These are phyloP conservation scores for Apeira syringaria DNA, from an alignment of 2,888 invertebrate genomes.

Conservation along the genomic window DNA sequence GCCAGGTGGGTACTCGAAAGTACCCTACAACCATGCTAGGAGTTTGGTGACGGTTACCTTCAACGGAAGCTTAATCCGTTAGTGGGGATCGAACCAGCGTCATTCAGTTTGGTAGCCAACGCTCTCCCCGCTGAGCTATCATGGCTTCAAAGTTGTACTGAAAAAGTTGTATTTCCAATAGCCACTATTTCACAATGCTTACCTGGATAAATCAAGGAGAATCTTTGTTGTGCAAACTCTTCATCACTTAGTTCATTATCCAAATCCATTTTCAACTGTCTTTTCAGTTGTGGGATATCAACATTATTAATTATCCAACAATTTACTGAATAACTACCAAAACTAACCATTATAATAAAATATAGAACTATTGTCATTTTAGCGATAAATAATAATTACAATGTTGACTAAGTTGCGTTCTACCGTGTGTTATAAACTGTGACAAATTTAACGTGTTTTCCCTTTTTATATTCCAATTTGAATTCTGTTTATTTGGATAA, in stretches of 20 bases:
- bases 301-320: constrained; percentile 37
- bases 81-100: too few relatives aligned
- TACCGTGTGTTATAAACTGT: constrained; percentile 2
- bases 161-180: too few relatives aligned
- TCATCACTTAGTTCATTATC: constrained; percentile 10
- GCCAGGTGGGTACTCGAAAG: too few relatives aligned
- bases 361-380: constrained; percentile 4
- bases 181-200: too few relatives aligned
- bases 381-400: constrained; percentile 1
- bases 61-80: too few relatives aligned
- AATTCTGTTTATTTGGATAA: constrained; percentile 31
- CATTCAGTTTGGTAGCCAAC: too few relatives aligned
- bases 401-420: background rate
- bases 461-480: constrained; percentile 34
- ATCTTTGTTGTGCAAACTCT: constrained; percentile 20
- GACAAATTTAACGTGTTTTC: constrained; percentile 17
- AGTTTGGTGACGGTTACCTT: too few relatives aligned
- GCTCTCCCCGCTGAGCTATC: too few relatives aligned
- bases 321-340: constrained; percentile 10
- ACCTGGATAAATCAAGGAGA: constrained; percentile 58
- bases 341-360: constrained; percentile 2
- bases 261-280: background rate
- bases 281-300: constrained; percentile 5
- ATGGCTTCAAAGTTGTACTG: too few relatives aligned
- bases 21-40: too few relatives aligned